Evolutionary conservation across 2,113 vertebrate genomes (phyloP), one percentile per base, ranked within the genome.

Genomic region (Glaucidium brasilianum): DNA sequence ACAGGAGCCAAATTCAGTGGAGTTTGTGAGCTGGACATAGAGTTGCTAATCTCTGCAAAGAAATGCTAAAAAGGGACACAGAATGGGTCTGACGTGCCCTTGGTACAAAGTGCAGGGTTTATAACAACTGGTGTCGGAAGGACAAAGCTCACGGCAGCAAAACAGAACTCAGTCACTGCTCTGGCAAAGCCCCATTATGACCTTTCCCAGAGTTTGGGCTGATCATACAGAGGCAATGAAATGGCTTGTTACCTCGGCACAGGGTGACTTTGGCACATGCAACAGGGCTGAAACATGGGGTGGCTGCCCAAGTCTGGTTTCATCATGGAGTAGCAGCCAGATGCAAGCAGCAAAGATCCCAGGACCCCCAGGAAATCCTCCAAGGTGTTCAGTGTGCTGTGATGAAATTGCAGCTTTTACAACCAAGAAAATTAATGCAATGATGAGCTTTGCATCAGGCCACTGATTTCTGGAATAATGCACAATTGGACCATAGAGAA

Each of bases 261-360:
- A 22, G 41, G 10, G 47, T 34, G 50, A 18, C 5, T 10, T 19
- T 19, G 32, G 29, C 35, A 13, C 0, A 19, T 0, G 8, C 10
- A 16, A 35, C 49, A 23, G 25, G 22, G 29, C 56, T 49, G 81
- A 60, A 93, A 56, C 1, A 0, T 6, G 5, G 19, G 7, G 25
- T 13, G 11, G 63, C 30, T 82, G 49, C 66, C 11, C 5, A 39
- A 35, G 37, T 10, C n/a, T n/a, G 37, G 30, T 11, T 79, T 80
- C 25, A 8, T 18, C 12, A 3, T 2, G 5, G 14, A 32, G 4
- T 12, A 85, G 16, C 41, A 67, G 41, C 22, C 63, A 60, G 20
- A 52, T 18, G 18, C 6, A 50, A 72, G 43, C 45, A 77, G 68
- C 39, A 69, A 84, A 86, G 18, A 34, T 26, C 11, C 1, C n/a